A percentile compares a stretch with the other conserved stretches of the same genome.
phyloP scores from a whole-genome alignment of 2,797 vertebrate species.

The Knipowitschia caucasica region DNA sequence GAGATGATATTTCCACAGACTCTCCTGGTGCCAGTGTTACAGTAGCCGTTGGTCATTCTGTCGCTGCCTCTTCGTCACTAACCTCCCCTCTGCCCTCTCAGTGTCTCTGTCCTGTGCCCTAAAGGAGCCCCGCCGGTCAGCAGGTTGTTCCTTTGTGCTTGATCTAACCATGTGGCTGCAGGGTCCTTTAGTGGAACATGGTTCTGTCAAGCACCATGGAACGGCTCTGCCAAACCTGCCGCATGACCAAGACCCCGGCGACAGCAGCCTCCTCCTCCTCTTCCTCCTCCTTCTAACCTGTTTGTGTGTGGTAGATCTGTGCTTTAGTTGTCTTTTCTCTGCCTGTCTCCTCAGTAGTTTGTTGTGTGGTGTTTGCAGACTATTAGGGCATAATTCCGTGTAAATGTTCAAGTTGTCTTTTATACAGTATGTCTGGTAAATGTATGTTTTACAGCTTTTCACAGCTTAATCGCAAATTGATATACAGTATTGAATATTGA shows the following conservation, averaged over 20 bases:
- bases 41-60: background rate
- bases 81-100: background rate
- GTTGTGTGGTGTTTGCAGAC: constrained; percentile 36
- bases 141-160: constrained; percentile 99
- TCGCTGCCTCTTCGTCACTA: background rate
- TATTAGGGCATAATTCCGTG: constrained; percentile 10
- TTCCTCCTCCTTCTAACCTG: constrained; percentile 18
- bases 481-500: too few relatives aligned
- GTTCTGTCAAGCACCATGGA: constrained; percentile 99
- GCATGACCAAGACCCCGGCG: constrained; percentile 88
- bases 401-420: constrained; percentile 3
- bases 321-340: constrained; percentile 25
- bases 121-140: constrained; percentile 89
- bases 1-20: too few relatives aligned
- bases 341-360: constrained; percentile 25
- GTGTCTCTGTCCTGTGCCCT: background rate
- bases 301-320: constrained; percentile 29
- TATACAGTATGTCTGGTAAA: too few relatives aligned
- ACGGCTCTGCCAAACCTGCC: constrained; percentile 96
- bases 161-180: constrained; percentile 99
- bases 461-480: too few relatives aligned
- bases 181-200: constrained; percentile 97
- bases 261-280: constrained; percentile 50
- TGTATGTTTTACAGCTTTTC: too few relatives aligned
- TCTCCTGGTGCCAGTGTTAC: too few relatives aligned